phyloP scores from a whole-genome alignment of 2,797 vertebrate species.

The Glyptemys insculpta region DNA sequence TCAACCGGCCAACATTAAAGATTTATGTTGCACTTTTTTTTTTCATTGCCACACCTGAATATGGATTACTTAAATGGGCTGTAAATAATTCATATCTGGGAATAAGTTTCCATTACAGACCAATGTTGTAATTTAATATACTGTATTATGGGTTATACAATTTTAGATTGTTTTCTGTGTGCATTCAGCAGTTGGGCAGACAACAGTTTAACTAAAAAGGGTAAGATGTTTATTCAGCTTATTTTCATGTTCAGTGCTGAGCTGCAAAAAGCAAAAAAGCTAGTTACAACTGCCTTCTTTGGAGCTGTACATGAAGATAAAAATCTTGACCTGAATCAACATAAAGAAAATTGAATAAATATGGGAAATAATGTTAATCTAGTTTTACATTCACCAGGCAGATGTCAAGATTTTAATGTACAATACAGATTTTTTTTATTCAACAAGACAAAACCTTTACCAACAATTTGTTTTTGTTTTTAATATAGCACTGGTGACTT shows the following conservation, averaged over 20 bases:
- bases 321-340: constrained; percentile 81
- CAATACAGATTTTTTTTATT: constrained; percentile 75
- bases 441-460: constrained; percentile 70
- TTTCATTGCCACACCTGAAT: constrained; percentile 96
- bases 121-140: constrained; percentile 96
- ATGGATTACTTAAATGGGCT: constrained; percentile 98
- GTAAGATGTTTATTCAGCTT: constrained; percentile 83
- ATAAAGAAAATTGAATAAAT: constrained; percentile 75
- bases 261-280: constrained; percentile 74
- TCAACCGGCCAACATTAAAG: constrained; percentile 92
- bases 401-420: constrained; percentile 78
- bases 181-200: constrained; percentile 81
- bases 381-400: constrained; percentile 77
- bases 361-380: constrained; percentile 66
- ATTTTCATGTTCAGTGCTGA: constrained; percentile 77
- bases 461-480: constrained; percentile 72
- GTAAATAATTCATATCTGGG: constrained; percentile 99
- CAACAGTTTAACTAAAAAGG: constrained; percentile 86
- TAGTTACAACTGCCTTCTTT: constrained; percentile 71
- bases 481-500: constrained; percentile 75
- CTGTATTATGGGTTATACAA: constrained; percentile 91
- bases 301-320: constrained; percentile 74
- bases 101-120: constrained; percentile 97
- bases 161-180: constrained; percentile 87
- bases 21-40: constrained; percentile 93